Percentiles rank a stretch among this genome's conserved stretches.
These are phyloP conservation scores for Erannis defoliaria DNA, from an alignment of 2,888 invertebrate genomes.

Conservation along the genomic window DNA sequence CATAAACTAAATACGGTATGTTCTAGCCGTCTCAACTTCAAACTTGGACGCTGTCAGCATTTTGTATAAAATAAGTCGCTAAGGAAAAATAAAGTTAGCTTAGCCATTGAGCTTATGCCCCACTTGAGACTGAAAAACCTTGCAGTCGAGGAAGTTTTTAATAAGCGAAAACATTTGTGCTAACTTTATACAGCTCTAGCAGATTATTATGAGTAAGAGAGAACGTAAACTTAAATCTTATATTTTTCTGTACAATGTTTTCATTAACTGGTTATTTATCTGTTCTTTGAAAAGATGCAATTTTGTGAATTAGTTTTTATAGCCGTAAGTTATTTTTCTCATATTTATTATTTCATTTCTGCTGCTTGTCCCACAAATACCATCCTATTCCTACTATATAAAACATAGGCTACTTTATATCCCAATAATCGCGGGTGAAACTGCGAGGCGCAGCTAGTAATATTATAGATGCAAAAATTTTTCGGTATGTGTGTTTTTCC, in stretches of 20 bases:
- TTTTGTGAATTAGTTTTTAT: too few relatives aligned
- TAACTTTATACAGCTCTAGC: slow-evolving; percentile 40
- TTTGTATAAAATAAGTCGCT: slow-evolving; percentile 62
- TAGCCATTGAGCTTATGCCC: slow-evolving; percentile 57
- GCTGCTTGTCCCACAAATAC: too few relatives aligned
- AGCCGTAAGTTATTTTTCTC: too few relatives aligned
- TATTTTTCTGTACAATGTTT: not conserved
- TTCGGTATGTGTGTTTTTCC: too few relatives aligned
- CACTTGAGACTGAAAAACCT: slow-evolving; percentile 61
- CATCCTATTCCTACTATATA: too few relatives aligned
- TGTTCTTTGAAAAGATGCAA: not conserved
- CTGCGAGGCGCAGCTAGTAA: too few relatives aligned
- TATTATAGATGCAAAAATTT: too few relatives aligned
- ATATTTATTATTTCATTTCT: too few relatives aligned
- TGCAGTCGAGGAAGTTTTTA: slow-evolving; percentile 59
- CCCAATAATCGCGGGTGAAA: too few relatives aligned
- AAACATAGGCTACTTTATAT: too few relatives aligned
- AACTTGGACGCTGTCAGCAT: slow-evolving; percentile 61
- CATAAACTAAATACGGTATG: slow-evolving; percentile 32
- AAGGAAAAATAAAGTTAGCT: slow-evolving; percentile 60
- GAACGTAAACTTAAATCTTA: slow-evolving; percentile 9
- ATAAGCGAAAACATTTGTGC: slow-evolving; percentile 60
- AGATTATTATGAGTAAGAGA: slow-evolving; percentile 22
- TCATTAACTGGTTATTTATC: not conserved
- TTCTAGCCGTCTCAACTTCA: slow-evolving; percentile 48